phyloP scores from a whole-genome alignment of 1,140 invertebrate genomes.

The Nephila pilipes region DNA sequence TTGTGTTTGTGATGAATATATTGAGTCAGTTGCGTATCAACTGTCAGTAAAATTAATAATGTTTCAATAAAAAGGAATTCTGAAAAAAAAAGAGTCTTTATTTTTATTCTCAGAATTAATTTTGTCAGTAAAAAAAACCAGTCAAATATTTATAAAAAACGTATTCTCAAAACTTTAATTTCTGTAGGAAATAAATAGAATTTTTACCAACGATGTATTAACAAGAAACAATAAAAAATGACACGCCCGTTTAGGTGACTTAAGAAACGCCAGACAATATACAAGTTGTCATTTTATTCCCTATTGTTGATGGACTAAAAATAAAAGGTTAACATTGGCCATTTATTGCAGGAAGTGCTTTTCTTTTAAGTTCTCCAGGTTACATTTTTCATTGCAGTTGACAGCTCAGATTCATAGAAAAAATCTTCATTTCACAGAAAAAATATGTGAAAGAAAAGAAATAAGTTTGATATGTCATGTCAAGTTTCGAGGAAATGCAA shows the following conservation, averaged over 20 bases:
- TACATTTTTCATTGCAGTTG: constrained; percentile 58
- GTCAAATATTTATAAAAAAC: neutral
- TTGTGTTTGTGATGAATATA: too few relatives aligned
- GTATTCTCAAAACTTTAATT: neutral
- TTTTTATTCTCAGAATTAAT: too few relatives aligned
- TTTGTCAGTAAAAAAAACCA: neutral
- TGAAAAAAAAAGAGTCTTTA: too few relatives aligned
- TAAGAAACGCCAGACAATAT: constrained; percentile 49
- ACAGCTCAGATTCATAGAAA: constrained; percentile 52
- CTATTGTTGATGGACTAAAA: constrained; percentile 64
- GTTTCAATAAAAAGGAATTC: too few relatives aligned
- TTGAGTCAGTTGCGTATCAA: too few relatives aligned
- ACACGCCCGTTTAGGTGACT: constrained; percentile 46
- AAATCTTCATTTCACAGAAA: constrained; percentile 18
- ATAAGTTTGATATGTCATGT: constrained; percentile 44
- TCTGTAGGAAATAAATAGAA: neutral
- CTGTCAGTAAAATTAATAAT: too few relatives aligned
- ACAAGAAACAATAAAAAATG: constrained; percentile 11
- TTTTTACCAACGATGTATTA: neutral
- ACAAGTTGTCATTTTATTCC: constrained; percentile 63
- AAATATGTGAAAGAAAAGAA: neutral
- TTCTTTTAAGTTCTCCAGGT: constrained; percentile 61
- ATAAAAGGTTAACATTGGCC: constrained; percentile 5
- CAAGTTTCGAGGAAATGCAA: constrained; percentile 21
- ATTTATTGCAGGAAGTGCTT: constrained; percentile 55